These are phyloP conservation scores for Apodemus sylvaticus DNA, from an alignment of 2,113 vertebrate genomes.

Conservation along the genomic window DNA sequence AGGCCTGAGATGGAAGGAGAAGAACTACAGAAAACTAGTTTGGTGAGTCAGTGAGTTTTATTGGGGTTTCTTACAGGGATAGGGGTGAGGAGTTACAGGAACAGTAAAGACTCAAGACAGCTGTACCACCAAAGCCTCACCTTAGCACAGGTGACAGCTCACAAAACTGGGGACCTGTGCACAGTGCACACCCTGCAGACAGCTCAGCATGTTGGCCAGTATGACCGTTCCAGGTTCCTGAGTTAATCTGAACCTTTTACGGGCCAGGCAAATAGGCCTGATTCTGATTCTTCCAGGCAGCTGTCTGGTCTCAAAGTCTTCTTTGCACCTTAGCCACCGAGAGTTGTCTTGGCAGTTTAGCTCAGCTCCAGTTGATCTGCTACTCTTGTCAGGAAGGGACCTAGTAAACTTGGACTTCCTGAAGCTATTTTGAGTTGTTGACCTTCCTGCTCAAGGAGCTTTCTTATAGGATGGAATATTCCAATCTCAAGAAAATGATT, in stretches of 20 bases:
- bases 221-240: background rate
- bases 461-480: background rate
- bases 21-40: no score
- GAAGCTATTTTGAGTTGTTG: background rate
- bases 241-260: background rate
- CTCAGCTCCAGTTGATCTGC: background rate
- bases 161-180: background rate
- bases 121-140: background rate
- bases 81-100: background rate
- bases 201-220: background rate
- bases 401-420: background rate
- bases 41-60: background rate
- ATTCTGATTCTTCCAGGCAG: background rate
- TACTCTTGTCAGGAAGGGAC: background rate
- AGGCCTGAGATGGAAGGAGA: background rate
- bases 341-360: background rate
- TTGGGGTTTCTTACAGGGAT: background rate
- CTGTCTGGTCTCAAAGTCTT: background rate
- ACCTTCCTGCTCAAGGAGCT: background rate
- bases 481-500: background rate
- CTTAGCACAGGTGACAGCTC: background rate
- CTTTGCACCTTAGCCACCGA: background rate
- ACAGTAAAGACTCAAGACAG: background rate
- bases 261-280: background rate
- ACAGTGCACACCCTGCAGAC: background rate